Base-by-base conservation (phyloP, 1,140 invertebrate species). In the Gryllus bimaculatus region DNA sequence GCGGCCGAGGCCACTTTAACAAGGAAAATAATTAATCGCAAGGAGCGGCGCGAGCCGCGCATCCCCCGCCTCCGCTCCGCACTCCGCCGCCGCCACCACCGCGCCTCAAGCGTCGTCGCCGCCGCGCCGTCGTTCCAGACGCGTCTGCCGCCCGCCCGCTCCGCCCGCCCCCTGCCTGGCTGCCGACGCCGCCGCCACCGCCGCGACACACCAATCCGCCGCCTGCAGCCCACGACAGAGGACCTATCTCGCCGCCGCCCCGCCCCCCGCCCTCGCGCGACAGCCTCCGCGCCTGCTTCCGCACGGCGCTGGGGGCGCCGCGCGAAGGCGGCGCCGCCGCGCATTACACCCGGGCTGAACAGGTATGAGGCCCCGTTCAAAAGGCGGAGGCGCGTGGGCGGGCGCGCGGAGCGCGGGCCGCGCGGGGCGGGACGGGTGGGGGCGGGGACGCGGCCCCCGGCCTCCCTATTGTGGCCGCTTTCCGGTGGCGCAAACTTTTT, bases 21-120 rank as follows among this genome's bases (percentile, higher is more conserved):
- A 66, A 66, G 54, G 54, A 66, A 66, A 66, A 66, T 66, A 66
- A 66, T 66, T 66, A 66, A 66, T 66, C 54, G 54, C 54, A 18
- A 7, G 18, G 15, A 15, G 7, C 54, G 54, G 54, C 54, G 54
- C 54, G 54, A 66, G 54, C 54, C 54, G 18, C 54, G 54, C 54
- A 66, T 66, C 54, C 54, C 2, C 54, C 54, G 54, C 54, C 10
- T 2, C 3, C 54, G 7, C 18, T 5, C 26, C 26, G 26, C 26
- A 5, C 26, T 5, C 7, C 54, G 54, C 54, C 54, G 54, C 54
- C 54, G 54, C 54, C 10, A 18, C 26, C 10, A 3, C 10, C 54
- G 54, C 18, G 26, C 26, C 26, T n/a, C n/a, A n/a, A 8, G 8
- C 49, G 49, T 15, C 49, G 8, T 15, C 49, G 49, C 49, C 10